Percentiles rank a stretch among this genome's conserved stretches.
Evolutionary conservation across 2,888 invertebrate species (phyloP).

Genomic region (Hylaea fasciaria): DNA sequence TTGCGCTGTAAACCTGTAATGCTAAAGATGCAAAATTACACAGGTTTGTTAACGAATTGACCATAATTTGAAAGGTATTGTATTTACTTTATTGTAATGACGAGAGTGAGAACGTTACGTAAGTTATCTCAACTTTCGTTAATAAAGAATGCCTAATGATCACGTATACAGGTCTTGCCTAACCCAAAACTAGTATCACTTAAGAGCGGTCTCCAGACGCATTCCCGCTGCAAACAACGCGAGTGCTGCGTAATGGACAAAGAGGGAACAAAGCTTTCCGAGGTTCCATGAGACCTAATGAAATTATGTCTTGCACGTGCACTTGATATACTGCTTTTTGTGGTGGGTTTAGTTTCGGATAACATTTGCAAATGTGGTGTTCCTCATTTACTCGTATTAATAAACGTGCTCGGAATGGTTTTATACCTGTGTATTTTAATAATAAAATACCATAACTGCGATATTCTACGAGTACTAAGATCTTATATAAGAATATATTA

Average conservation of each 20-base stretch:
- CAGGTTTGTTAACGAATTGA: no score
- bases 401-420: no score
- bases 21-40: no score
- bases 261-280: constrained; percentile 39
- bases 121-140: neutral
- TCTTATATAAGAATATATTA: no score
- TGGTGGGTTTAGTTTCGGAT: constrained; percentile 33
- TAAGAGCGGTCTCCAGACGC: constrained; percentile 22
- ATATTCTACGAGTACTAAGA: no score
- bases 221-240: constrained; percentile 49
- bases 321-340: constrained; percentile 26
- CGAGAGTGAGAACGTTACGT: neutral
- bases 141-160: neutral
- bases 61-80: no score
- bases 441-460: no score
- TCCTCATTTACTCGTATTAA: no score
- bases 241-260: constrained; percentile 45
- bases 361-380: constrained; percentile 29
- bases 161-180: constrained; percentile 3
- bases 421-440: no score
- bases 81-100: no score
- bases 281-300: constrained; percentile 48
- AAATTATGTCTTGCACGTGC: constrained; percentile 49
- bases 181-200: constrained; percentile 6
- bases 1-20: no score